These are phyloP conservation scores for Stomatorhinus ivindoensis DNA, from an alignment of 2,113 vertebrate species.

Conservation along the genomic window DNA sequence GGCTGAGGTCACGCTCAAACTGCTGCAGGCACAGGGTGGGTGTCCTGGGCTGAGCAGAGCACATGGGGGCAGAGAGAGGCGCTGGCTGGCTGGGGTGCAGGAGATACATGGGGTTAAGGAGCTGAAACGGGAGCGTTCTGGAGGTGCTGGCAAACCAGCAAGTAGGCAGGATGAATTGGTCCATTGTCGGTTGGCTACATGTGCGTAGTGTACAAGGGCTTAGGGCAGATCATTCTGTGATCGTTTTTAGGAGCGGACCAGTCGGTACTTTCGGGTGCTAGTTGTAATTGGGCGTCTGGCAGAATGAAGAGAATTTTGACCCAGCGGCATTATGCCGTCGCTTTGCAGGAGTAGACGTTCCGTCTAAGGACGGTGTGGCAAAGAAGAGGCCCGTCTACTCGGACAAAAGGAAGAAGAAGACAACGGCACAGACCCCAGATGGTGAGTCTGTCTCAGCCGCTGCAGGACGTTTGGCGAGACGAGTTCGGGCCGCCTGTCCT, in stretches of 20 bases:
- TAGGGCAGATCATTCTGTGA: not conserved
- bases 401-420: constrained; percentile 90
- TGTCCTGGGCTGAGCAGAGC: not conserved
- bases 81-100: not conserved
- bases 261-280: not conserved
- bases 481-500: not conserved
- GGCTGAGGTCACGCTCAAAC: constrained; percentile 78
- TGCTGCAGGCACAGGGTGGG: constrained; percentile 91
- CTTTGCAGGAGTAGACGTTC: constrained; percentile 83
- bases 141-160: not conserved
- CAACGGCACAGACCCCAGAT: constrained; percentile 70
- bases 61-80: not conserved
- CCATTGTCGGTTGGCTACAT: not conserved
- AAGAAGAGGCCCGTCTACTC: constrained; percentile 93
- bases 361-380: constrained; percentile 90
- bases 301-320: not conserved
- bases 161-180: not conserved
- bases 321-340: not conserved
- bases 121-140: not conserved
- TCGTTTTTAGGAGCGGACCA: not conserved
- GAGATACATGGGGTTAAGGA: not conserved
- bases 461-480: not conserved
- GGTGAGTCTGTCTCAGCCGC: constrained; percentile 49
- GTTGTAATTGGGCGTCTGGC: not conserved
- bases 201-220: not conserved